Evolutionary conservation across 2,797 vertebrate genomes (phyloP).

Genomic region (Orestias chungarensis): DNA sequence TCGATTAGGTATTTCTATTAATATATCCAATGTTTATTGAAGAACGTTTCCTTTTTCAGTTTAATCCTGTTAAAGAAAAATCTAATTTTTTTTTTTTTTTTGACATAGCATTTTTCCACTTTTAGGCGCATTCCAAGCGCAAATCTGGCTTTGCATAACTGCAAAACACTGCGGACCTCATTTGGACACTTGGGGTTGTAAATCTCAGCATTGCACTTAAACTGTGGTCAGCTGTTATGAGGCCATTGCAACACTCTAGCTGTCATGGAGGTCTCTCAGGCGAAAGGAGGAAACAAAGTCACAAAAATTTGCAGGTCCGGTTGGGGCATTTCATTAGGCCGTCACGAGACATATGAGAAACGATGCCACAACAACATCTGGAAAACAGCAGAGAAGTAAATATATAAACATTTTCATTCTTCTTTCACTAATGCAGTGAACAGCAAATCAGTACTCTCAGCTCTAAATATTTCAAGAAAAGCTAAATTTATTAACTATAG

Average conservation of each 20-base stretch:
- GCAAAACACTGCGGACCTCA: constrained; percentile 17
- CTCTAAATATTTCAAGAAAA: constrained; percentile 70
- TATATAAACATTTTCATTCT: neutral
- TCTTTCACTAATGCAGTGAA: constrained; percentile 28
- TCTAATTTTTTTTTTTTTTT: neutral
- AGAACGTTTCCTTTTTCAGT: neutral
- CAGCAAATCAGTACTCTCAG: constrained; percentile 42
- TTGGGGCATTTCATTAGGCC: constrained; percentile 46
- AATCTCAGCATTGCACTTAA: constrained; percentile 27
- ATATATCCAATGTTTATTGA: neutral
- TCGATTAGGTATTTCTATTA: neutral
- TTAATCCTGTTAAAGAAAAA: neutral
- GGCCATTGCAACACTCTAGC: constrained; percentile 39
- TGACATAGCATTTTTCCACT: neutral
- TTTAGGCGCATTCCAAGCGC: neutral
- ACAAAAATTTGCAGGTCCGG: constrained; percentile 35
- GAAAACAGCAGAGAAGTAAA: neutral
- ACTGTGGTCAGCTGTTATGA: constrained; percentile 42
- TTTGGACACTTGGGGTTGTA: constrained; percentile 41
- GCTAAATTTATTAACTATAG: constrained; percentile 54
- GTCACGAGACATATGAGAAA: constrained; percentile 48
- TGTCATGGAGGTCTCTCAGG: constrained; percentile 58
- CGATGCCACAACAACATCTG: constrained; percentile 62
- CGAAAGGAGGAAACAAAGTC: constrained; percentile 30
- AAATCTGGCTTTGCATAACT: constrained; percentile 21